These are phyloP conservation scores for Peromyscus californicus DNA, from an alignment of 2,113 vertebrate species.

Conservation along the genomic window DNA sequence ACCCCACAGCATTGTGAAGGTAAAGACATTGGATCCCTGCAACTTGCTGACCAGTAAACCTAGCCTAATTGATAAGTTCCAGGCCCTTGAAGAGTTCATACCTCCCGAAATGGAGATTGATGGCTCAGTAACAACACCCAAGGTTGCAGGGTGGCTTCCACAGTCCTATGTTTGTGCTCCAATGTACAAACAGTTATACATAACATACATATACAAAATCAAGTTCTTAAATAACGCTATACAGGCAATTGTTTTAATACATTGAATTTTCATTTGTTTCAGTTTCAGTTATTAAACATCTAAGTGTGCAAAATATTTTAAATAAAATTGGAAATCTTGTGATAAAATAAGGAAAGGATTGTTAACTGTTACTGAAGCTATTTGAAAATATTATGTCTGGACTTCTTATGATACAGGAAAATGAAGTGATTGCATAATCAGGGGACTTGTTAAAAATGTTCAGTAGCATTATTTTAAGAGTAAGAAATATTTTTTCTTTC, in stretches of 20 bases:
- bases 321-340: not conserved
- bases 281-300: not conserved
- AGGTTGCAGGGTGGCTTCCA: not conserved
- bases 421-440: not conserved
- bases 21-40: not conserved
- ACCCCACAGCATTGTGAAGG: too few species aligned
- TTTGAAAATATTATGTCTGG: not conserved
- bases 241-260: not conserved
- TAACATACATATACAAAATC: too few species aligned
- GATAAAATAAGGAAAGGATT: not conserved
- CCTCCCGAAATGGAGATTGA: too few species aligned
- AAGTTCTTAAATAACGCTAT: not conserved
- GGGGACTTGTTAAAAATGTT: not conserved
- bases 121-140: not conserved
- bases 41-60: not conserved
- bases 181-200: too few species aligned
- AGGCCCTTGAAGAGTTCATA: too few species aligned
- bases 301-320: conserved; percentile 29
- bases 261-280: not conserved
- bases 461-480: not conserved
- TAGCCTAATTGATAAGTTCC: not conserved
- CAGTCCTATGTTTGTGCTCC: not conserved
- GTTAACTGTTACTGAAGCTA: not conserved
- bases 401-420: not conserved
- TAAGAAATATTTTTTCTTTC: not conserved